Percentiles rank a stretch among this genome's conserved stretches.
Evolutionary conservation across 2,113 vertebrate genomes (phyloP).

Genomic region (Hypanus sabinus): DNA sequence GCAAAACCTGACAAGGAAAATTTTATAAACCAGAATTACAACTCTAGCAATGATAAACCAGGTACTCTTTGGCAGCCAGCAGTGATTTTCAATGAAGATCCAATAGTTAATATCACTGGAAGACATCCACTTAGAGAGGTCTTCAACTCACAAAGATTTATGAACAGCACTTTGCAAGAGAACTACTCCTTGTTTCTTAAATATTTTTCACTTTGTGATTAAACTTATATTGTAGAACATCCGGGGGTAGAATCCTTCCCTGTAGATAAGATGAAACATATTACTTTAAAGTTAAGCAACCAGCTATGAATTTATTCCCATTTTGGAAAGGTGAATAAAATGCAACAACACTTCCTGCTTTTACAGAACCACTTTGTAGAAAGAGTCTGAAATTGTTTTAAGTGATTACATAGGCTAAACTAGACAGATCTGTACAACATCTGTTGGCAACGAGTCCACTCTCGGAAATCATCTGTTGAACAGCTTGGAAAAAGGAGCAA

Average conservation of each 20-base stretch:
- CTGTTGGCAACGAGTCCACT: not conserved
- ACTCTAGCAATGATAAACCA: not conserved
- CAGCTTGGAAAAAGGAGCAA: conserved; percentile 12
- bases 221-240: not conserved
- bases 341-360: not conserved
- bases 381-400: not conserved
- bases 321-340: not conserved
- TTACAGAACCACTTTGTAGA: too few relatives aligned
- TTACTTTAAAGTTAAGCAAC: not conserved
- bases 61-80: not conserved
- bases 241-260: not conserved
- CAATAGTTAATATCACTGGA: not conserved
- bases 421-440: conserved; percentile 13
- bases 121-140: not conserved
- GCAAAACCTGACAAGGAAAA: not conserved
- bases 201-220: not conserved
- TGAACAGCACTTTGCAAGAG: not conserved
- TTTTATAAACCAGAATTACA: not conserved
- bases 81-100: not conserved
- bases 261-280: not conserved
- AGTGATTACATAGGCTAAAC: not conserved
- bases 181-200: not conserved
- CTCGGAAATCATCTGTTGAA: conserved; percentile 11
- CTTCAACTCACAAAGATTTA: not conserved
- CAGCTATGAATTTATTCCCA: not conserved